A percentile compares a stretch with the other conserved stretches of the same genome.
These are phyloP conservation scores for Cheilosia variabilis DNA, from an alignment of 2,888 invertebrate genomes.

Conservation along the genomic window DNA sequence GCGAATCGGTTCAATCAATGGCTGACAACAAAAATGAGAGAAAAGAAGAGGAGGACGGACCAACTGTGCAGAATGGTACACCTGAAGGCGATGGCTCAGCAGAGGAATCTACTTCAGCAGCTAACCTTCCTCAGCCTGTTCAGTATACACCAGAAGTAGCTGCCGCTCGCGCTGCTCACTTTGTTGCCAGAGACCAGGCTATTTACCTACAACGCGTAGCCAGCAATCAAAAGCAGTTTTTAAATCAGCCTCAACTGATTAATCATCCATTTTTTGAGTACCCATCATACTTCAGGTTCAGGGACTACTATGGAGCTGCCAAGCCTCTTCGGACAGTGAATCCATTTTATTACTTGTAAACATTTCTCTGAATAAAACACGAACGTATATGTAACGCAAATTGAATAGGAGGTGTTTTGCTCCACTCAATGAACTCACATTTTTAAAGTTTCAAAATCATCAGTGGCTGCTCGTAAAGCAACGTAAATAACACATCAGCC, in stretches of 20 bases:
- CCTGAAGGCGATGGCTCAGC: neutral
- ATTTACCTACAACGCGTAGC: constrained; percentile 48
- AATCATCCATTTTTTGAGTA: constrained; percentile 43
- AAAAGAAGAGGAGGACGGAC: neutral
- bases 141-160: constrained; percentile 67
- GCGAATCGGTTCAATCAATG: constrained; percentile 7
- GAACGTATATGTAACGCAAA: neutral
- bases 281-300: constrained; percentile 44
- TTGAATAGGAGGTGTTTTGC: neutral
- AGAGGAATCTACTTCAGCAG: neutral
- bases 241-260: constrained; percentile 28
- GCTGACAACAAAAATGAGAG: neutral
- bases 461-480: no score
- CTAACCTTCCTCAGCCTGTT: constrained; percentile 50
- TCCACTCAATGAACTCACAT: neutral
- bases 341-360: constrained; percentile 47
- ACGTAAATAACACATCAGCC: no score
- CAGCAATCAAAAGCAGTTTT: neutral
- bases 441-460: no score
- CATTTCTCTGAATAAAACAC: constrained; percentile 8
- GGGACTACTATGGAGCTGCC: constrained; percentile 66
- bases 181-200: constrained; percentile 67
- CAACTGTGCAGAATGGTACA: neutral
- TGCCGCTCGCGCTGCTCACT: constrained; percentile 71
- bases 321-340: constrained; percentile 39